These are phyloP conservation scores for Cololabis saira DNA, from an alignment of 2,113 vertebrate species.

Conservation along the genomic window DNA sequence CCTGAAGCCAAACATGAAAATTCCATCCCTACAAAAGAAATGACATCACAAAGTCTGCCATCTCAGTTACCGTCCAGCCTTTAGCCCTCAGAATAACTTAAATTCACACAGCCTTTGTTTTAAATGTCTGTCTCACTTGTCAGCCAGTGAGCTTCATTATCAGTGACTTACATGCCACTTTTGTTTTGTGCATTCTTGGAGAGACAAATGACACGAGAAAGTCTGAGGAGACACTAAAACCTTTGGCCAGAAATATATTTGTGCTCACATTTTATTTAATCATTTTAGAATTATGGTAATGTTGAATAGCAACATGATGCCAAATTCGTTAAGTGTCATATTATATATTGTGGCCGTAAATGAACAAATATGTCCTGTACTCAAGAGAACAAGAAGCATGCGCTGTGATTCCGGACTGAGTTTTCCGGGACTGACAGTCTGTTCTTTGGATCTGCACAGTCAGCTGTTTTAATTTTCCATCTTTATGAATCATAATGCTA, in stretches of 20 bases:
- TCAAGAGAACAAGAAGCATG: too few relatives aligned
- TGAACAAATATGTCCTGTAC: not conserved
- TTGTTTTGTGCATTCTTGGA: slow-evolving; percentile 5
- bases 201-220: too few relatives aligned
- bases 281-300: too few relatives aligned
- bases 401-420: not conserved
- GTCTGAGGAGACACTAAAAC: not conserved
- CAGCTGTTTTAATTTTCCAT: too few relatives aligned
- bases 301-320: too few relatives aligned
- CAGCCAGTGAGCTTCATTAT: not conserved
- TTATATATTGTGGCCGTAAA: not conserved
- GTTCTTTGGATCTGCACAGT: not conserved
- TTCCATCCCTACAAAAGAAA: not conserved
- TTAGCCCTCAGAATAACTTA: not conserved
- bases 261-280: not conserved
- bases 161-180: not conserved
- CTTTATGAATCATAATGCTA: too few relatives aligned
- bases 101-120: not conserved
- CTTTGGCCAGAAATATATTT: not conserved
- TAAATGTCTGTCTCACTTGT: not conserved
- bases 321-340: not conserved
- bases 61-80: not conserved
- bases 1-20: not conserved
- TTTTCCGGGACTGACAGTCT: too few relatives aligned
- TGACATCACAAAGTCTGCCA: not conserved